phyloP scores from a whole-genome alignment of 2,113 vertebrate genomes.

The Lophochroa leadbeateri region DNA sequence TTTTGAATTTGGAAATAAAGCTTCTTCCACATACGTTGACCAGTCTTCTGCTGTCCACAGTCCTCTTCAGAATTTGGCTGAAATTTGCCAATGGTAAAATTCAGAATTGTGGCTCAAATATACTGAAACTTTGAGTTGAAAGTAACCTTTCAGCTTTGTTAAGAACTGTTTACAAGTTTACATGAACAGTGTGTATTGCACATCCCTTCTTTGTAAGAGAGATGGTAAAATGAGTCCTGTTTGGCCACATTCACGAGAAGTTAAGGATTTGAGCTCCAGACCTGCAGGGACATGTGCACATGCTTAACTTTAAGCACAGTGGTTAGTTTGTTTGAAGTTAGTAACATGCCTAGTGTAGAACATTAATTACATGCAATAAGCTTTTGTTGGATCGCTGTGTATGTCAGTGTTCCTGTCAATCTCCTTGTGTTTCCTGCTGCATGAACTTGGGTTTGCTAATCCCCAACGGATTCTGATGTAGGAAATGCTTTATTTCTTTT shows the following conservation, averaged over 20 bases:
- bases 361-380: constrained; percentile 25
- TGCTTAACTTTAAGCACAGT: constrained; percentile 1
- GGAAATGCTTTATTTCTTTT: neutral
- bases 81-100: neutral
- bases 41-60: neutral
- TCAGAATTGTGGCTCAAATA: neutral
- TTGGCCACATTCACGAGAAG: neutral
- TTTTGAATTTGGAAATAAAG: neutral
- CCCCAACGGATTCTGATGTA: neutral
- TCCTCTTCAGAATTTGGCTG: neutral
- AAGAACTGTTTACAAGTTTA: neutral
- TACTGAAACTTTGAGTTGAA: neutral
- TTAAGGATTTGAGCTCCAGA: neutral
- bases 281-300: constrained; percentile 36
- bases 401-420: neutral
- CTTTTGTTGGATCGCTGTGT: neutral
- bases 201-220: neutral
- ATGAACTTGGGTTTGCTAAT: neutral
- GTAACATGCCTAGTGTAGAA: neutral
- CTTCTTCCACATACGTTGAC: neutral
- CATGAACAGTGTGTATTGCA: neutral
- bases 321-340: constrained; percentile 36
- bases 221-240: neutral
- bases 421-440: neutral
- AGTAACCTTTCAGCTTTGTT: neutral